Evolutionary conservation across 2,888 invertebrate species (phyloP), one percentile per base, ranked within the genome.

Genomic region (Aporophyla lueneburgensis): DNA sequence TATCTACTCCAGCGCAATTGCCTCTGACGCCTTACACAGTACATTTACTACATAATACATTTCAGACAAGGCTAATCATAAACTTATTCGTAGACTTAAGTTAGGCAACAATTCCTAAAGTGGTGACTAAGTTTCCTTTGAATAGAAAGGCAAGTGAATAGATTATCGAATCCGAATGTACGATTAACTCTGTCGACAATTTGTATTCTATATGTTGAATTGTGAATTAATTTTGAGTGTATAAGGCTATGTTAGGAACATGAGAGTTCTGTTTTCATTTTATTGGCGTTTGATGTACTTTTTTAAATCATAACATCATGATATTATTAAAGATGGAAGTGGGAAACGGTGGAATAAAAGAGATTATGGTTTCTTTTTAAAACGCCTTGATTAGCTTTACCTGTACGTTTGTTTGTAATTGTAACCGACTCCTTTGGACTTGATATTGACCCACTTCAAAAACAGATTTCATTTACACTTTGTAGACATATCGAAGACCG

Each of bases 81-180:
- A 94, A 93, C 89, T 93, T 91, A 87, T 87, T 82, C 86, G 58
- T 66, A 88, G 87, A 76, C 66, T 89, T 75, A 89, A 90, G 89
- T 90, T 91, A 86, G 83, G 86, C 84, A 92, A 92, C 93, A 92
- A 92, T 93, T 90, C 90, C 90, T 86, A 89, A 92, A 89, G 83
- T 68, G 91, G 87, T 89, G 93, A 91, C 91, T 90, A 91, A 91
- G 88, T 91, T 92, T 81, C 85, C 89, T 92, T 93, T 91, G 91
- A 91, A 91, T 89, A 72, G 86, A 88, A 88, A 89, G 84, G 80
- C 89, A 90, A 90, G 88, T 87, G 88, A 86, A 92, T 91, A 89
- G 91, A 91, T 91, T 88, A 90, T 89, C 81, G 86, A 90, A 89
- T 86, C 76, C 76, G 62, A 82, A 81, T 78, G 84, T 86, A 84